Evolutionary conservation across 2,888 invertebrate species (phyloP).

Genomic region (Strigamia maritima): DNA sequence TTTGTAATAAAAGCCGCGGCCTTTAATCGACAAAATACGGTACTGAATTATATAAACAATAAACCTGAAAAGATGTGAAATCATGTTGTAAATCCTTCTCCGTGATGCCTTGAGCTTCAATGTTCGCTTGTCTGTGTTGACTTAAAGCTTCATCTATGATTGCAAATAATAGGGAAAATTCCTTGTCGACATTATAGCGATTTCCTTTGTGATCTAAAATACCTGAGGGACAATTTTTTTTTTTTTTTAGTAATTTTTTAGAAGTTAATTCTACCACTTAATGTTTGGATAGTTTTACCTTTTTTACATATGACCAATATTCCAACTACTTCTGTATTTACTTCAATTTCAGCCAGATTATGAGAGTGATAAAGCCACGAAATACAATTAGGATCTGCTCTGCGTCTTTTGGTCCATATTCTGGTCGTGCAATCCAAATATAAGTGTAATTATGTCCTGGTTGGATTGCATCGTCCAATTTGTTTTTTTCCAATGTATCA

Average conservation of each 20-base stretch:
- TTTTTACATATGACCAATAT: background rate
- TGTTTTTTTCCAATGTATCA: background rate
- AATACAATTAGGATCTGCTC: constrained; percentile 35
- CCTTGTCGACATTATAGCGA: constrained; percentile 34
- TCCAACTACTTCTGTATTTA: background rate
- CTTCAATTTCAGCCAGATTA: constrained; percentile 15
- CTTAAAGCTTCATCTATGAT: constrained; percentile 44
- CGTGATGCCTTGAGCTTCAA: constrained; percentile 6
- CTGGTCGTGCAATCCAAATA: background rate
- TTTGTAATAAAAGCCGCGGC: no score
- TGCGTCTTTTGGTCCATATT: constrained; percentile 5
- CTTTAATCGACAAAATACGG: no score
- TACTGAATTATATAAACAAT: no score
- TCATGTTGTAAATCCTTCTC: background rate
- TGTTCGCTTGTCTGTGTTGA: constrained; percentile 44
- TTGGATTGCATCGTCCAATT: constrained; percentile 22
- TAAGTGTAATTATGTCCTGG: background rate
- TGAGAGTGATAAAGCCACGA: constrained; percentile 21
- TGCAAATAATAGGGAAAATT: constrained; percentile 43
- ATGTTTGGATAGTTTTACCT: no score
- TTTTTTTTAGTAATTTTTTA: no score
- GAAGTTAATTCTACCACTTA: no score
- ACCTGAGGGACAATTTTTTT: no score
- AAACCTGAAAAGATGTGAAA: background rate
- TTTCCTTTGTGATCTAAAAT: constrained; percentile 28